Evolutionary conservation across 2,888 invertebrate species (phyloP), one percentile per base, ranked within the genome.

Genomic region (Dimorphilus gyrociliatus): DNA sequence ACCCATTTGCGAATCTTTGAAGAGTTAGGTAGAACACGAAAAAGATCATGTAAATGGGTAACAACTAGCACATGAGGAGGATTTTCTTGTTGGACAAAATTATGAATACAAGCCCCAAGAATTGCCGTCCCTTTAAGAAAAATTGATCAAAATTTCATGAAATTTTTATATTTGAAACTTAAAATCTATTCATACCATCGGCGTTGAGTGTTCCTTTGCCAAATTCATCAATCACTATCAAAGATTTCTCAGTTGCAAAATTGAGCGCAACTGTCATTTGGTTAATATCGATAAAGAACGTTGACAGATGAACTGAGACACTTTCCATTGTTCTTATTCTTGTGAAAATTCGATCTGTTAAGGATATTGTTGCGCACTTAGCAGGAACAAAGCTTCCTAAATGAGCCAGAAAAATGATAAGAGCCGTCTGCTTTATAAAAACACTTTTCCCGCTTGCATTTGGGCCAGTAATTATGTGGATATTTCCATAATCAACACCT

Each of bases 391-490:
- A 88, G 47, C 79, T 77, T 16, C 90, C 90, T 35, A 86, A 71
- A 53, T 86, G 85, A 0, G 84, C 78, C 66, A 90, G 66, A 60
- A 76, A 85, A 2, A 76, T 74, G 42, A 84, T 74, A 30, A 85
- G 54, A 12, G 77, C 78, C 3, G 74, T 66, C 64, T 85, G 82
- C 61, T 85, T 86, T 51, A 90, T 67, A 58, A 81, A 90, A 17
- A 86, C 74, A 36, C 81, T 86, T 63, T 90, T 92, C 2, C 90
- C 90, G 50, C 81, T 79, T 1, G 81, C 75, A 60, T 88, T 90
- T 0, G 88, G 81, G 1, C 86, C 88, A 1, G 81, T 82, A 19
- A 44, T 64, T 28, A 90, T 70, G 54, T 78, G 79, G 16, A 86
- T 70, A 39, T 59, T 63, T 3, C 56, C 71, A 17, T 45, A 52